phyloP scores from a whole-genome alignment of 1,140 invertebrate genomes.

The Bombus ignitus region DNA sequence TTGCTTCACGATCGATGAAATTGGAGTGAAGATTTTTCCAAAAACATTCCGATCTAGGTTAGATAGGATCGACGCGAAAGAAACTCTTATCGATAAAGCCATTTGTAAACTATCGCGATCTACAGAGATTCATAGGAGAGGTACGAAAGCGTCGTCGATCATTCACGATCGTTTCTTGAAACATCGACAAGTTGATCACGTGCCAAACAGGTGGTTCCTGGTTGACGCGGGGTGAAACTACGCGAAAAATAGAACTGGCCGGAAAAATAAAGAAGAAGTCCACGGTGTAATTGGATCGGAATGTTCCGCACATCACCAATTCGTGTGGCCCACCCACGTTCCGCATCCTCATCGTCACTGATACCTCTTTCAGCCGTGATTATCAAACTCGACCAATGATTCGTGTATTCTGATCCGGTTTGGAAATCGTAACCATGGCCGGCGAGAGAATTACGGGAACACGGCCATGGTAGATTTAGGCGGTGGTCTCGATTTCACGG shows the following conservation, averaged over 20 bases:
- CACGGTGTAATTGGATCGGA: conserved; percentile 77
- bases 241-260: conserved; percentile 24
- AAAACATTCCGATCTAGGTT: neutral
- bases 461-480: neutral
- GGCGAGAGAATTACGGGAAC: neutral
- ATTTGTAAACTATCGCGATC: neutral
- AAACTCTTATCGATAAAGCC: neutral
- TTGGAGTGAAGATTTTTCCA: neutral
- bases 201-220: conserved; percentile 81
- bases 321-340: conserved; percentile 63
- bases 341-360: conserved; percentile 50
- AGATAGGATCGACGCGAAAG: neutral
- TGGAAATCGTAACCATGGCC: neutral
- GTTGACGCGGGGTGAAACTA: conserved; percentile 45
- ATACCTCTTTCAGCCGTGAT: conserved; percentile 21
- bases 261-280: conserved; percentile 62
- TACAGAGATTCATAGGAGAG: neutral
- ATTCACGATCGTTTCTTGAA: neutral
- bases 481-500: neutral
- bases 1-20: neutral
- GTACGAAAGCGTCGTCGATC: neutral
- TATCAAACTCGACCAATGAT: neutral
- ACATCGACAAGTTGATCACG: conserved; percentile 66
- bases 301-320: conserved; percentile 81
- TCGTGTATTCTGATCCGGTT: neutral